Base-by-base conservation (phyloP, 2,113 vertebrate genomes). In the Bungarus multicinctus region DNA sequence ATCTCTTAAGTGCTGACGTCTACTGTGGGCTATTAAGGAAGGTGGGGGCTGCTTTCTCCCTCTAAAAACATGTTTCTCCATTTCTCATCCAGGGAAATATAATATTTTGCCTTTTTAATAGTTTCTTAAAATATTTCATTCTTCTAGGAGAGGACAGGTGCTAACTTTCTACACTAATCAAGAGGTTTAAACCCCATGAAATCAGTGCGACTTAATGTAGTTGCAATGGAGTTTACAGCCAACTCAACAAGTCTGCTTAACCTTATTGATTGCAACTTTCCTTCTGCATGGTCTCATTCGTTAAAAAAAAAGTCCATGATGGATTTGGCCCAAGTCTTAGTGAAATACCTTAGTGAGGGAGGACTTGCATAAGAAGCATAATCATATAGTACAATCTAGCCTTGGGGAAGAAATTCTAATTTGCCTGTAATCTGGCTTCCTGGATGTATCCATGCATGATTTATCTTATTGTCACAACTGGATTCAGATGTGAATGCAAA, bases 401-500 rank as follows among this genome's bases (percentile, higher is more conserved):
- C 94, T 93, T 93, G 93, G 30, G 39, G 91, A 93, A 8, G 30
- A 93, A 93, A 95, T 90, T 90, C 90, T 94, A 90, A 96, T 91
- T 91, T 91, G 7, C 12, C 27, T 94, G 27, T 94, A 94, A 95
- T 94, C 94, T 85, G 93, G 20, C 55, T 93, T 88, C 94, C 92
- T 96, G 92, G 45, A 95, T 91, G 85, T 90, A 39, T 95, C 95
- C 89, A 54, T 90, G 47, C 89, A 69, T 94, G 55, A 96, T 96
- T 96, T 95, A 94, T 95, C 88, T 95, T 93, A 94, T 87, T 93
- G 53, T 93, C 95, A 88, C 94, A 95, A 88, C 94, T 95, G 88
- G 93, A 95, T 95, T 94, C 89, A 94, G 16, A 93, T 94, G 90
- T 88, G 85, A 96, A 95, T 64, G 91, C 92, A 96, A 97, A 92